phyloP scores from a whole-genome alignment of 2,113 vertebrate species.

The Chunga burmeisteri region DNA sequence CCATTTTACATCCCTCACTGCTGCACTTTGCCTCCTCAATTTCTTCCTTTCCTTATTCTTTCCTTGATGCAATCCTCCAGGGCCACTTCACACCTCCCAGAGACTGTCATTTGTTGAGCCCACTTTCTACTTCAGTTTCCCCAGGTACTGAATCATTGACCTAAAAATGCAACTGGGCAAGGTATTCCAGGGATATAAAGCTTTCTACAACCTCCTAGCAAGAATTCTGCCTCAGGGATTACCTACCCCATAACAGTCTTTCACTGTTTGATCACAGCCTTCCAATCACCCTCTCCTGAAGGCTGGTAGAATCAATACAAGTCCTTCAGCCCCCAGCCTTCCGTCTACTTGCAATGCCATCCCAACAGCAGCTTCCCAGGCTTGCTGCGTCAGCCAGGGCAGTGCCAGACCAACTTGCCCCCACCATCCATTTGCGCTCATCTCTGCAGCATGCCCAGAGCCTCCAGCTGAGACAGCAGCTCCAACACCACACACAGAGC shows the following conservation, averaged over 20 bases:
- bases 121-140: not conserved
- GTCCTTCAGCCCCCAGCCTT: not conserved
- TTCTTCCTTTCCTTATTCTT: not conserved
- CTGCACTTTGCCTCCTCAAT: not conserved
- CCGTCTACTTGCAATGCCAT: not conserved
- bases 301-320: not conserved
- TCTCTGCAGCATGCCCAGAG: not conserved
- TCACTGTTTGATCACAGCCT: not conserved
- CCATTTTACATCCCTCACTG: not conserved
- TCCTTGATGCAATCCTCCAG: not conserved
- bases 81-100: not conserved
- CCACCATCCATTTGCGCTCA: rapidly evolving
- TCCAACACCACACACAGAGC: not conserved
- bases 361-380: not conserved
- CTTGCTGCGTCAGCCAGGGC: not conserved
- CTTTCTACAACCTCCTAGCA: not conserved
- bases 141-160: not conserved
- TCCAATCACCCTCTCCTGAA: not conserved
- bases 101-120: not conserved
- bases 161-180: not conserved
- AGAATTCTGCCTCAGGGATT: not conserved
- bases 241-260: not conserved
- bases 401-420: not conserved
- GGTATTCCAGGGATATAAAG: not conserved
- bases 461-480: not conserved